phyloP scores from a whole-genome alignment of 2,797 vertebrate genomes.

The Pseudochirops cupreus region DNA sequence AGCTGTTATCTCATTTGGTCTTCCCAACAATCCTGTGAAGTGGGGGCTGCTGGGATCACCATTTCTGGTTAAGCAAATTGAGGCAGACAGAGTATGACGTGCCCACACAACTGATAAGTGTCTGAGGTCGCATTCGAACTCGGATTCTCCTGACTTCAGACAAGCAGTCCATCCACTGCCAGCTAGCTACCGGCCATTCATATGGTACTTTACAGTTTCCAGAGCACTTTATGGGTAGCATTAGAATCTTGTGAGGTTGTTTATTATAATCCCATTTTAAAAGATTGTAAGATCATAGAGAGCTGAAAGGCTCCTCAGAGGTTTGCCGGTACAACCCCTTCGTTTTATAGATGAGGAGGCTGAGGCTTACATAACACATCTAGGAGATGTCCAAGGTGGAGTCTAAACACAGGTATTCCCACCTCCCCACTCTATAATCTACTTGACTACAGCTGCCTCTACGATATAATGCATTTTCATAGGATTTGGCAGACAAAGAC shows the following conservation, averaged over 20 bases:
- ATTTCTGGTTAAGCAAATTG: background rate
- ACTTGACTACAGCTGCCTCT: background rate
- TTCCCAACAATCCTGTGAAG: no score
- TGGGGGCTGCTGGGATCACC: background rate
- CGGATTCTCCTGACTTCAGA: background rate
- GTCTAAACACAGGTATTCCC: background rate
- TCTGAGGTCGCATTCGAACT: background rate
- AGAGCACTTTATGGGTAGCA: background rate
- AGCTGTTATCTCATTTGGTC: background rate
- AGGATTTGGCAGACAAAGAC: no score
- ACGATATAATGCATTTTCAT: no score
- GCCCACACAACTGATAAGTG: background rate
- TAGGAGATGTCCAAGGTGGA: background rate
- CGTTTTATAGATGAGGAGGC: background rate
- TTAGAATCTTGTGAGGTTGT: background rate
- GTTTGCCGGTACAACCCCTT: background rate
- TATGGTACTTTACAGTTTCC: background rate
- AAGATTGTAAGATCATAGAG: background rate
- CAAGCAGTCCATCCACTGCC: background rate
- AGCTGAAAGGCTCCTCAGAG: background rate
- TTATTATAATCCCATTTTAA: background rate
- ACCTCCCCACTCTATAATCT: background rate
- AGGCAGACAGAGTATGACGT: background rate
- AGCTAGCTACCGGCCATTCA: background rate
- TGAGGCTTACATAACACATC: background rate